These are phyloP conservation scores for Acanthurus lineatus DNA, from an alignment of 2,797 vertebrate genomes.

Conservation along the genomic window DNA sequence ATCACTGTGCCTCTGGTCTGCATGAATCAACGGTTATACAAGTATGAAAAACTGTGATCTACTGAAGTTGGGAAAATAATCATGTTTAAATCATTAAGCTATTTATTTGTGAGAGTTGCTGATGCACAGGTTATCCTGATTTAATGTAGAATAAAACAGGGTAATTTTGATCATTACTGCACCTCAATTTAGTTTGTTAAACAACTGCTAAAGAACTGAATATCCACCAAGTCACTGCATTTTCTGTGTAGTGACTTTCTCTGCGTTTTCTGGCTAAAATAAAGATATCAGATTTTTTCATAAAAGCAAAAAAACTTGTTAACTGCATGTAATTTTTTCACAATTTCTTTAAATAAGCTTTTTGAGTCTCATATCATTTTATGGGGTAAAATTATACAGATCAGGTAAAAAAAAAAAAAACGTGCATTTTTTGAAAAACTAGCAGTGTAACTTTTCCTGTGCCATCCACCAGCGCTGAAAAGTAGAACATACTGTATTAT, in stretches of 20 bases:
- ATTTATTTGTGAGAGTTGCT: conserved; percentile 15
- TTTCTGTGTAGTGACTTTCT: background rate
- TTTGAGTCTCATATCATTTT: conserved; percentile 6
- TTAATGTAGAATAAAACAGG: background rate
- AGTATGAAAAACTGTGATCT: conserved; percentile 3
- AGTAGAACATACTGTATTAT: background rate
- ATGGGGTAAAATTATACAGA: background rate
- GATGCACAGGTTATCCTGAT: background rate
- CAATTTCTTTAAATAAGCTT: background rate
- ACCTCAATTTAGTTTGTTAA: conserved; percentile 8
- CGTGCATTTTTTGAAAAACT: background rate
- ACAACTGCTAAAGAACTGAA: background rate
- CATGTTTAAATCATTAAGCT: background rate
- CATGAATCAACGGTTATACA: conserved; percentile 8
- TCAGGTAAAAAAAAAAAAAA: background rate
- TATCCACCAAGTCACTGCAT: background rate
- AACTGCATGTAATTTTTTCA: background rate
- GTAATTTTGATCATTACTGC: conserved; percentile 9
- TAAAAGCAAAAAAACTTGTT: conserved; percentile 10
- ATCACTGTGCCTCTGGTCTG: conserved; percentile 18
- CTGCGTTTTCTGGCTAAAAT: background rate
- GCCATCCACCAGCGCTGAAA: background rate
- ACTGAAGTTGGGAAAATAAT: background rate
- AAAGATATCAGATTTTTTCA: too few species aligned
- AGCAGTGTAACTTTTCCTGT: conserved; percentile 42